Base-by-base conservation (phyloP, 1,140 invertebrate genomes). In the Manduca sexta region DNA sequence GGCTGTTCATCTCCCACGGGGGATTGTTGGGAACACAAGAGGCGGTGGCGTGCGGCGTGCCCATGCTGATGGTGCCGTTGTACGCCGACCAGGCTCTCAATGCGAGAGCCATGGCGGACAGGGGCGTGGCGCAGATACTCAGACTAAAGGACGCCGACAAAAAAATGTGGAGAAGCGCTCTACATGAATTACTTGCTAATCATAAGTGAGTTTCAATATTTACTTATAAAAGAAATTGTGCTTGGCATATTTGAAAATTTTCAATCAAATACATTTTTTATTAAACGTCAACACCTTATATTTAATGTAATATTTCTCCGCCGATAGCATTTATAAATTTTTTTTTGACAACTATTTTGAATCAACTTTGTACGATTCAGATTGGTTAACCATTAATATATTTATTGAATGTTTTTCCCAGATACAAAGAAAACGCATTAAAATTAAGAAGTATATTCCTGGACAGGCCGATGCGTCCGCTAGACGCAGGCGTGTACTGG, bases 401-500 rank as follows among this genome's bases (percentile, higher is more conserved):
- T 42, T 53, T 44, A 26, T 40, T 16, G 12, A 18, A 10, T 51
- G 0, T 17, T 33, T 33, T 47, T 45, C 49, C 31, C 49, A 48
- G 50, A 29, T 84, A 79, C 49, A 81, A 75, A 67, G 49, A 74
- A 17, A 87, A 85, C 30, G 74, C 88, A 0, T 45, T 82, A 35
- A 65, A 77, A 17, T 60, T 88, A 6, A 80, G 79, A 6, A 63
- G 68, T n/a, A 75, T 87, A 15, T 89, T 90, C 38, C 69, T 86
- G 15, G 91, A 92, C 67, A 68, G 88, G 5, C 88, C 86, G 0
- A 56, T 86, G 56, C 64, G 72, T 16, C 85, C 89, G 0, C 66
- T 90, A 26, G 87, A 91, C 6, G 88, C 79, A 30, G 89, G 89
- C 1, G 69, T 91, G 5, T 91, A 88, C 56, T 92, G 91, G 91